Evolutionary conservation across 2,888 invertebrate species (phyloP).

Genomic region (Pyrrhosoma nymphula): DNA sequence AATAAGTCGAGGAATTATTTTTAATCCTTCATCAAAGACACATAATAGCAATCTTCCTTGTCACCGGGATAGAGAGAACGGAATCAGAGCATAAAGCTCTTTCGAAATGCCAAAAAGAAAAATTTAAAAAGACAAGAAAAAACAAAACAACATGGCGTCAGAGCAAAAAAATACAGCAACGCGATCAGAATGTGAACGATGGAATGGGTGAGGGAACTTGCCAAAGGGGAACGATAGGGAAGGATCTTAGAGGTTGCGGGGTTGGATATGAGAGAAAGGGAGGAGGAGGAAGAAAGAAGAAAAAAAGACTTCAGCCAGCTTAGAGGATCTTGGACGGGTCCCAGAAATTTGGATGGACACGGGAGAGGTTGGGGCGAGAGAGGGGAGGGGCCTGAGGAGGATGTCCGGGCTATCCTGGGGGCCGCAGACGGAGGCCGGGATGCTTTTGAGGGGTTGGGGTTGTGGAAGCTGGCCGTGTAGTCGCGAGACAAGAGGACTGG

Average conservation of each 20-base stretch:
- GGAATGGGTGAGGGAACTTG: background rate
- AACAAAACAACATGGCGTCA: background rate
- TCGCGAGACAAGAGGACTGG: background rate
- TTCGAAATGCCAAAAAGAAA: conserved; percentile 1
- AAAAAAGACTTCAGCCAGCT: background rate
- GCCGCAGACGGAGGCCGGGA: background rate
- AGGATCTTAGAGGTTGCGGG: too few relatives aligned
- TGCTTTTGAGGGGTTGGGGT: background rate
- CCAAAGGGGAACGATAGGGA: too few relatives aligned
- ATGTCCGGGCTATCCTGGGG: background rate
- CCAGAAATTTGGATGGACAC: conserved; percentile 32
- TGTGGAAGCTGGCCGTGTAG: background rate
- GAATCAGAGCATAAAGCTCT: background rate
- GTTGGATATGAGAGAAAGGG: too few relatives aligned
- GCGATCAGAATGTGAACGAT: background rate
- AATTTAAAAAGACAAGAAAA: background rate
- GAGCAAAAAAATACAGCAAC: background rate
- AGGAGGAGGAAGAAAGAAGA: background rate
- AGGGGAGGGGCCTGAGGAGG: background rate
- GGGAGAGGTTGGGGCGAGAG: background rate
- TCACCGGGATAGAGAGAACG: background rate
- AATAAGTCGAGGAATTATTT: too few relatives aligned
- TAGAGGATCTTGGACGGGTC: conserved; percentile 14
- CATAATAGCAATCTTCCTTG: too few relatives aligned
- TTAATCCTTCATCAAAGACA: background rate